A percentile compares a stretch with the other conserved stretches of the same genome.
phyloP scores from a whole-genome alignment of 2,888 invertebrate species.

The Scaptomyza reducta region DNA sequence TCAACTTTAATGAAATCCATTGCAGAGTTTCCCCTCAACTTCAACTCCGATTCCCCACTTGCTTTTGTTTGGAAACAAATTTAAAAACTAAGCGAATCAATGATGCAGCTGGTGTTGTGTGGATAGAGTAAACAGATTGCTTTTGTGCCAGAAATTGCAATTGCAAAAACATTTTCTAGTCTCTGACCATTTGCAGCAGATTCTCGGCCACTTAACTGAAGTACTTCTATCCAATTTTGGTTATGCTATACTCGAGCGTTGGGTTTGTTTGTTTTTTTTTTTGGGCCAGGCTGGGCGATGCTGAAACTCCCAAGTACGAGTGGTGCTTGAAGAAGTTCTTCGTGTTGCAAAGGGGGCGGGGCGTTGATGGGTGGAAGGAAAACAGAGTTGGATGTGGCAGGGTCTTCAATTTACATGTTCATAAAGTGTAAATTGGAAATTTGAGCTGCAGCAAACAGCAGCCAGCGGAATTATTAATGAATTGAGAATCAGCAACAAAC shows the following conservation, averaged over 20 bases:
- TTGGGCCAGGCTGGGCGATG: slow-evolving; percentile 9
- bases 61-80: not conserved
- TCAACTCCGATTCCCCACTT: not conserved
- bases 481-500: slow-evolving; percentile 69
- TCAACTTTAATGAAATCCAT: not conserved
- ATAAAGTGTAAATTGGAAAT: slow-evolving; percentile 71
- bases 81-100: slow-evolving; percentile 33
- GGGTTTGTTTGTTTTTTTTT: slow-evolving; percentile 24
- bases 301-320: slow-evolving; percentile 20
- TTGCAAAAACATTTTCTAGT: slow-evolving; percentile 33
- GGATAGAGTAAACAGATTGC: slow-evolving; percentile 21
- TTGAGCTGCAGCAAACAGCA: slow-evolving; percentile 48
- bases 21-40: not conserved
- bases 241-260: slow-evolving; percentile 43
- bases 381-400: slow-evolving; percentile 27
- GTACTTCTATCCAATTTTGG: slow-evolving; percentile 60
- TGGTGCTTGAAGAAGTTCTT: slow-evolving; percentile 23
- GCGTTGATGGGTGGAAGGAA: not conserved
- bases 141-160: slow-evolving; percentile 36
- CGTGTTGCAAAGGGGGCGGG: not conserved
- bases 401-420: slow-evolving; percentile 69
- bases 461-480: slow-evolving; percentile 70
- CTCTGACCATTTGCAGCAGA: slow-evolving; percentile 54
- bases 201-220: slow-evolving; percentile 50
- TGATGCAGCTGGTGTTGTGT: slow-evolving; percentile 7